A percentile compares a stretch with the other conserved stretches of the same genome.
Evolutionary conservation across 2,888 invertebrate species (phyloP).

Genomic region (Rotaria sp.): DNA sequence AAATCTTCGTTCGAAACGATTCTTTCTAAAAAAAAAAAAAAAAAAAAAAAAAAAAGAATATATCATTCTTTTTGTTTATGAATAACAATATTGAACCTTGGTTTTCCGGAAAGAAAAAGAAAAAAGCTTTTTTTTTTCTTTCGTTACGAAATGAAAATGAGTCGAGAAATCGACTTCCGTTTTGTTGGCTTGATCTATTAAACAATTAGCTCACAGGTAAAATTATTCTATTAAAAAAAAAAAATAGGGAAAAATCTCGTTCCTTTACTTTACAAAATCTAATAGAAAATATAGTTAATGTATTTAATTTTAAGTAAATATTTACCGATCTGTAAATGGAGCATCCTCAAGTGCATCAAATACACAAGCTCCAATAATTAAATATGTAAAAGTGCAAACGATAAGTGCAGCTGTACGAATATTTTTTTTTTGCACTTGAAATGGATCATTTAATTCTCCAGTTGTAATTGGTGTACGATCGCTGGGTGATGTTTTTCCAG

Average conservation of each 20-base stretch:
- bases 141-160: too few relatives aligned
- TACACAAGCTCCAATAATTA: conserved; percentile 93
- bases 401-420: conserved; percentile 92
- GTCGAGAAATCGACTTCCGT: not conserved
- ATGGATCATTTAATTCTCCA: not conserved
- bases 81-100: too few relatives aligned
- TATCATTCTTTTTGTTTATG: too few relatives aligned
- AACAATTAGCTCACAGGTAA: too few relatives aligned
- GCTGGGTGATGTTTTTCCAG: not conserved
- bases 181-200: not conserved
- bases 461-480: not conserved
- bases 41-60: not conserved
- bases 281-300: too few relatives aligned
- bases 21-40: not conserved
- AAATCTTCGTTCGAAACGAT: conserved; percentile 20
- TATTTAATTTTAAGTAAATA: not conserved
- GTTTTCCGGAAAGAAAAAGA: not conserved
- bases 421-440: conserved; percentile 81
- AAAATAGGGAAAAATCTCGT: too few relatives aligned
- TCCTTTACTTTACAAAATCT: too few relatives aligned
- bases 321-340: not conserved
- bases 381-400: conserved; percentile 96
- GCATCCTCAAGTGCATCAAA: conserved; percentile 80
- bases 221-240: too few relatives aligned
- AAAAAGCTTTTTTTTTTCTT: not conserved